Conservation (phyloP, 1,140 invertebrate genomes). For the Atta cephalotes region DNA sequence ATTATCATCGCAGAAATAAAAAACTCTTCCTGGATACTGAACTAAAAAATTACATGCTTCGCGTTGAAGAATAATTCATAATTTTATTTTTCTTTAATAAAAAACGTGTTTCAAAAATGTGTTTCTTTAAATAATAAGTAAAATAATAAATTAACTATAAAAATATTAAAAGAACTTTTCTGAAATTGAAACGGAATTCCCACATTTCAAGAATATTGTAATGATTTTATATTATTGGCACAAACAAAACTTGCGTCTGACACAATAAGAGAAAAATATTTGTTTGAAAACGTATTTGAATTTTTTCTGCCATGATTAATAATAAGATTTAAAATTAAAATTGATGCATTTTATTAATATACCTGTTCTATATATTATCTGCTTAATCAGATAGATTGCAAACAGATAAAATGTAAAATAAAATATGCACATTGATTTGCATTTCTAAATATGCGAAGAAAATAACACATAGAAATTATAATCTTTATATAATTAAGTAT, state of each 20-base stretch:
- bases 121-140: neutral
- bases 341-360: too few relatives aligned
- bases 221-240: neutral
- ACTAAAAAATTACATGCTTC: neutral
- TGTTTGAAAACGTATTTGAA: neutral
- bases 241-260: neutral
- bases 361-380: neutral
- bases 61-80: neutral
- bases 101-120: neutral
- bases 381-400: neutral
- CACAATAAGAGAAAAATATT: neutral
- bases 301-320: neutral
- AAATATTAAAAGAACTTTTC: neutral
- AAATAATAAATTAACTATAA: neutral
- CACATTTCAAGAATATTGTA: neutral
- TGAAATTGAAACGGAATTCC: neutral
- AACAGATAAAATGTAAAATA: neutral
- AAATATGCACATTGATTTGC: neutral
- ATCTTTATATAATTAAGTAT: constrained; percentile 1
- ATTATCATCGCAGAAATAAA: neutral
- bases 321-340: constrained; percentile 16
- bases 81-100: neutral
- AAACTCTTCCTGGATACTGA: too few relatives aligned
- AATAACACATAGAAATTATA: neutral
- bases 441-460: neutral